These are phyloP conservation scores for Eriocheir sinensis DNA, from an alignment of 1,140 invertebrate species.

Conservation along the genomic window DNA sequence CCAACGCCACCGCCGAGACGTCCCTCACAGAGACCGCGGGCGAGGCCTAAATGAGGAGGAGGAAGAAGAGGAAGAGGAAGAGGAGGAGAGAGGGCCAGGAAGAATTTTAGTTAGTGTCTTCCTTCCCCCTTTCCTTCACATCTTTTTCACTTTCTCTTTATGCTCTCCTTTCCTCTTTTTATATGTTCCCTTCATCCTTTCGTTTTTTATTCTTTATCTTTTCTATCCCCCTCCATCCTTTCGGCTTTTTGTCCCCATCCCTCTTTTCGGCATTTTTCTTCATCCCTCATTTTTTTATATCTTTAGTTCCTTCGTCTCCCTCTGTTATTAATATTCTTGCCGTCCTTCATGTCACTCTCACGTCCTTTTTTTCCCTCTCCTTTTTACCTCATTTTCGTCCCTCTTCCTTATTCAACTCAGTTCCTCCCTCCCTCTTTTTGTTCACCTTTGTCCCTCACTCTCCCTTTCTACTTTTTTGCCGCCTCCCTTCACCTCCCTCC, in stretches of 20 bases:
- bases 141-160: too few species aligned
- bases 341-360: slow-evolving; percentile 14
- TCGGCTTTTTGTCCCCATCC: too few species aligned
- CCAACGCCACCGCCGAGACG: background rate
- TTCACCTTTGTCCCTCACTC: too few species aligned
- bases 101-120: too few species aligned
- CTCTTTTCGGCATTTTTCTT: too few species aligned
- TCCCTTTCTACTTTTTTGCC: background rate
- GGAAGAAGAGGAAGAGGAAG: background rate
- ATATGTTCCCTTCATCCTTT: background rate
- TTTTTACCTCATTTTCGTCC: background rate
- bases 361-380: slow-evolving; percentile 10
- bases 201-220: background rate
- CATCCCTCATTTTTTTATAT: too few species aligned
- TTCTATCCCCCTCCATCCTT: too few species aligned
- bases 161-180: too few species aligned
- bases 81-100: background rate
- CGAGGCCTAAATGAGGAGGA: background rate
- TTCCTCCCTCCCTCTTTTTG: background rate
- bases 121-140: too few species aligned
- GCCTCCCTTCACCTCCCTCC: background rate
- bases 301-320: too few species aligned
- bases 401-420: background rate
- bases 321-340: too few species aligned
- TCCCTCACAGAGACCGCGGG: background rate